phyloP scores from a whole-genome alignment of 2,888 invertebrate species.

The Erebia palarica region DNA sequence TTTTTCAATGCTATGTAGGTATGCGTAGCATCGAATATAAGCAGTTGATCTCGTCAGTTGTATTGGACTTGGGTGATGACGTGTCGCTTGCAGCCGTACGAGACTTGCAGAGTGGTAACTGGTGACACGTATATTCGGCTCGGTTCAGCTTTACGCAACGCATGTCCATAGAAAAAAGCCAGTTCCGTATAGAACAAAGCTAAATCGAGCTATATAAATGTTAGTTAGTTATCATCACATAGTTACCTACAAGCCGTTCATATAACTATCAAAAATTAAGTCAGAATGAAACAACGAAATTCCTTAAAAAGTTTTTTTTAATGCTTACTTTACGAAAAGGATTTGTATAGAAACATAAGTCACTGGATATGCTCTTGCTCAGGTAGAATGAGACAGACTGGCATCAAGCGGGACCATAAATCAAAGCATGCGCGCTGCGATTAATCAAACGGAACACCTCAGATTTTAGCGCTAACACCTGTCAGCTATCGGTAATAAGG shows the following conservation, averaged over 20 bases:
- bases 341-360: constrained; percentile 42
- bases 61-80: no score
- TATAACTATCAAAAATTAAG: neutral
- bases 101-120: no score
- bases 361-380: constrained; percentile 29
- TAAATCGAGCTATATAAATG: no score
- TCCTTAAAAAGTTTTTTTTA: constrained; percentile 3
- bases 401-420: constrained; percentile 62
- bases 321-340: constrained; percentile 15
- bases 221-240: no score
- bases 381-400: constrained; percentile 46
- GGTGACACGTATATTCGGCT: no score
- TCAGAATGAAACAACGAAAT: neutral
- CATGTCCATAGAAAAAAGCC: no score
- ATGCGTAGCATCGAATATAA: no score
- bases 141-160: no score
- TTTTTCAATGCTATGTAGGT: no score
- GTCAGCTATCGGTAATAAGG: constrained; percentile 42
- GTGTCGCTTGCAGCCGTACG: no score
- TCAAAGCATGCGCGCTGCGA: constrained; percentile 73
- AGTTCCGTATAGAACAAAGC: no score
- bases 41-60: no score
- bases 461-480: constrained; percentile 45
- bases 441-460: constrained; percentile 66
- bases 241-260: neutral